A percentile compares a stretch with the other conserved stretches of the same genome.
Conservation (phyloP, 2,797 vertebrate species). For the Eupleurogrammus muticus region DNA sequence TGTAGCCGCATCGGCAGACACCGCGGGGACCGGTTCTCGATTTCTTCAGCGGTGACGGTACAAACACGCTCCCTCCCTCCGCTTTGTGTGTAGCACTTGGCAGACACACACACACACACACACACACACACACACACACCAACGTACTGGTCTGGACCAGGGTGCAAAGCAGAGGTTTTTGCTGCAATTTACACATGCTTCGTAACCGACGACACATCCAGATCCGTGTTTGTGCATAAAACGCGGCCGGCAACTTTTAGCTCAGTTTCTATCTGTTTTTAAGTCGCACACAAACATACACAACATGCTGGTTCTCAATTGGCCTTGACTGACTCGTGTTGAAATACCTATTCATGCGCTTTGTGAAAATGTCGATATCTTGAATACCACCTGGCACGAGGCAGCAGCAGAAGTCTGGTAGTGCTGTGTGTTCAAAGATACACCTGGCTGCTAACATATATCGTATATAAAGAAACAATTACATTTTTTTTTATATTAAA, state of each 20-base stretch:
- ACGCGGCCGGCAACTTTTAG: conserved; percentile 15
- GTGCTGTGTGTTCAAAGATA: conserved; percentile 5
- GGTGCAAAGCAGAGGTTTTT: conserved; percentile 32
- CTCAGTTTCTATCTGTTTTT: conserved; percentile 9
- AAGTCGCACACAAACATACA: background rate
- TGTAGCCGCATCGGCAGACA: conserved; percentile 68
- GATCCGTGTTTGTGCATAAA: conserved; percentile 3
- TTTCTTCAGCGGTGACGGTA: conserved; percentile 61
- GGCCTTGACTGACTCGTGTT: conserved; percentile 2
- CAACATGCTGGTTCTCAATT: conserved; percentile 2
- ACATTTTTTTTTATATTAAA: background rate
- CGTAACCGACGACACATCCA: conserved; percentile 23
- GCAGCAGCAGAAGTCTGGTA: conserved; percentile 3
- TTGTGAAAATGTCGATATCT: conserved; percentile 2
- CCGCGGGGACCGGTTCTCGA: conserved; percentile 59
- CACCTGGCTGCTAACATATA: background rate
- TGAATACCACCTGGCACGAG: background rate
- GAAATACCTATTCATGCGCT: conserved; percentile 8
- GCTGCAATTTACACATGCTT: conserved; percentile 39
- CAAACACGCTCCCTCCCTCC: conserved; percentile 49
- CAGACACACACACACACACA: conserved; percentile 46
- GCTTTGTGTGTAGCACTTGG: conserved; percentile 46
- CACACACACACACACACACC: conserved; percentile 57
- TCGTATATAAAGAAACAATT: background rate
- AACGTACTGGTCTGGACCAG: conserved; percentile 55